Evolutionary conservation across 2,888 invertebrate genomes (phyloP), one percentile per base, ranked within the genome.

Genomic region (Schizotus pectinicornis): DNA sequence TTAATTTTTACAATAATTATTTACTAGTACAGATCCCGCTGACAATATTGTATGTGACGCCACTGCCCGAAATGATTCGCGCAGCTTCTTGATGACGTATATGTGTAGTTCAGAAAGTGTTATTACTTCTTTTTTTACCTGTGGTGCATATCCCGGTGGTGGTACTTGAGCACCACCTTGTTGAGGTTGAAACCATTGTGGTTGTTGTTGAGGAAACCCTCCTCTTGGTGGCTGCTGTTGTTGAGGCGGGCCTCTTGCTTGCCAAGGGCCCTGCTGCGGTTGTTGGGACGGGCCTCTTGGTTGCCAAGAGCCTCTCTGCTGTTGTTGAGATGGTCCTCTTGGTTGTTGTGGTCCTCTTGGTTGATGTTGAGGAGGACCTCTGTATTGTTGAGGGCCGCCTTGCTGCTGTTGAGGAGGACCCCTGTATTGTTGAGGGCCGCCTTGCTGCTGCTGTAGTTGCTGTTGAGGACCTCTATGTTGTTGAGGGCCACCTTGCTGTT

Each of bases 211-310:
- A 22, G 22, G 22, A 22, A 5, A 32, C 32, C 32, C 32, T 14
- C 32, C 32, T 22, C 22, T 22, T 8, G 3, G 7, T 56, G 67
- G 68, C 67, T 45, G 46, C 45, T 35, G 42, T 7, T 58, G 14
- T 43, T 33, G 37, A 6, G 42, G 30, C 31, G 45, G 45, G 45
- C 35, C 6, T 13, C 35, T n/a, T n/a, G n/a, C n/a, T n/a, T n/a
- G n/a, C n/a, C n/a, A n/a, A n/a, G n/a, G n/a, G n/a, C n/a, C n/a
- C n/a, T 34, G 1, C 14, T 48, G 60, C n/a, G 11, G 41, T 6
- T 38, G 12, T 13, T 53, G 53, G 2, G 22, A 56, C 3, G 33
- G 51, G 11, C 12, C 7, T 9, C n/a, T 11, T 34, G 45, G 46
- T 30, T 9, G 59, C 9, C 41, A n/a, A n/a, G 32, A 33, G 14